Base-by-base conservation (phyloP, 2,888 invertebrate genomes). In the Beris morrisii region DNA sequence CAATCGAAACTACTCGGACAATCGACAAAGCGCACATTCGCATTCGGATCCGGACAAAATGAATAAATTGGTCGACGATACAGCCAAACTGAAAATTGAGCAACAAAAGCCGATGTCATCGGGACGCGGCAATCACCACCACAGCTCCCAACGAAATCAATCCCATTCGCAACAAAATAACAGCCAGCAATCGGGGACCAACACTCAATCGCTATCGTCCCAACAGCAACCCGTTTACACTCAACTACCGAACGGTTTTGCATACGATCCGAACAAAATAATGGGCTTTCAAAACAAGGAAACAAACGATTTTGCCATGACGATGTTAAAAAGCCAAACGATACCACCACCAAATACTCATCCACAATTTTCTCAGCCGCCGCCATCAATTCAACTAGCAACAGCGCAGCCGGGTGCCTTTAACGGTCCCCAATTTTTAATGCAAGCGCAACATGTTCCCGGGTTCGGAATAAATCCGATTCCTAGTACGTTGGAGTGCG, bases 281-380 rank as follows among this genome's bases (percentile, higher is more conserved):
- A 77, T 80, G 69, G 81, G 81, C 43, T 81, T 81, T 67, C 81
- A 81, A 69, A 78, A 75, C 59, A 81, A 81, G 66, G 80, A 81
- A 67, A 76, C 80, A 3, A 81, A 81, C 69, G 81, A 81, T 55
- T 79, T 78, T 69, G 81, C 81, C 13, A 75, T 81, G 75, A 79
- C 76, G 38, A 72, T 81, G 5, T 70, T 81, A 4, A 81, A 80
- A 66, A 79, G 75, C 58, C 79, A 79, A 69, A 76, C 78, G 15
- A 68, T 77, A 32, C 67, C 71, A 30, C 59, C 64, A n/a, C 22
- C 44, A n/a, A 28, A 46, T 12, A 32, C 50, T 45, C 59, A 53
- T 11, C 52, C 66, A 5, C 48, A 65, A 57, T 58, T 32, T 15
- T 6, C 59, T 38, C 54, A 32, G 15, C 57, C 50, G 4, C 66